Conservation (phyloP, 2,888 invertebrate species). For the Corythucha ciliata region DNA sequence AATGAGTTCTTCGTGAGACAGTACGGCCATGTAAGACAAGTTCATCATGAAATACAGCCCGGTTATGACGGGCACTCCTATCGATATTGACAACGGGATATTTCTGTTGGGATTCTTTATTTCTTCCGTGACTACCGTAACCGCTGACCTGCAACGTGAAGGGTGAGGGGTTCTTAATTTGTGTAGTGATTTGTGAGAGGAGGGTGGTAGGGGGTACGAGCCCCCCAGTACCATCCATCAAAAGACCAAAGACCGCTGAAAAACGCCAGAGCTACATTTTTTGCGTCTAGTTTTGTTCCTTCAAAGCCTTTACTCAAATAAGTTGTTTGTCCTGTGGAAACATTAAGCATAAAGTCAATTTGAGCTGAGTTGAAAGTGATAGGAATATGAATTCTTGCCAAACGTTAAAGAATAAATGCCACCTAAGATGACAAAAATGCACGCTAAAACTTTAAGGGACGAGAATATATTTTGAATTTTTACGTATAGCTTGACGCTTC, state of each 20-base stretch:
- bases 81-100: constrained; percentile 66
- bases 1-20: constrained; percentile 62
- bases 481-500: constrained; percentile 68
- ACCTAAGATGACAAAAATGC: constrained; percentile 64
- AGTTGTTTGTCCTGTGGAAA: constrained; percentile 50
- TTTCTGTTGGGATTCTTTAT: constrained; percentile 64
- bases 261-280: constrained; percentile 64
- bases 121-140: constrained; percentile 66
- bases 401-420: no score
- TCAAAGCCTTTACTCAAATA: constrained; percentile 58
- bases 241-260: constrained; percentile 81
- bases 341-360: no score
- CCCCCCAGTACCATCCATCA: constrained; percentile 84
- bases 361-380: no score
- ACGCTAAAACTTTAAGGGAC: constrained; percentile 65
- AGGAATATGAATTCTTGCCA: no score
- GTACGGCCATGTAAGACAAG: constrained; percentile 74
- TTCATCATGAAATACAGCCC: constrained; percentile 73
- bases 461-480: constrained; percentile 73
- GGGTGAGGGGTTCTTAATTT: no score
- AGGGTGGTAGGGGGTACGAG: no score
- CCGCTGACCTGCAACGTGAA: constrained; percentile 49
- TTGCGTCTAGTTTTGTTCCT: constrained; percentile 54
- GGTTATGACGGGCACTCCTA: constrained; percentile 73
- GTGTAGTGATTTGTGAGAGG: no score